Base-by-base conservation (phyloP, 2,113 vertebrate genomes). In the Procavia capensis region DNA sequence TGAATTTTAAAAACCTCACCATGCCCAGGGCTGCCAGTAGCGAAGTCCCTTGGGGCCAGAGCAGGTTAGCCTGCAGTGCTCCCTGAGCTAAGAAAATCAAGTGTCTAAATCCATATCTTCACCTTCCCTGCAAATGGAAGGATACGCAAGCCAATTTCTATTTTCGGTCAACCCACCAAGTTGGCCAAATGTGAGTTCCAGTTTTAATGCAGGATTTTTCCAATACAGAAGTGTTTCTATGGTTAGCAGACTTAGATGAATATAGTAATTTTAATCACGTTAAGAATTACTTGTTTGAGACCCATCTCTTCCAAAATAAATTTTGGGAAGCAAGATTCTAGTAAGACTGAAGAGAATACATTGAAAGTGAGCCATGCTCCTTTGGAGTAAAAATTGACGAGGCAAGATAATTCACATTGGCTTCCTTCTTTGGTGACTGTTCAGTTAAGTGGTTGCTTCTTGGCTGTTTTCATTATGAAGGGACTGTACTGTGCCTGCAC, bases 11-110 rank as follows among this genome's bases (percentile, higher is more conserved):
- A 97, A 96, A 89, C 54, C 79, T 96, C 41, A 90, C 59, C n/a
- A 83, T 94, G 90, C 96, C 95, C 92, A 95, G 84, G 92, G 96
- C 94, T 72, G 85, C 96, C 95, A 96, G 91, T 94, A 93, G 96
- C 93, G 95, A 81, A 95, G 92, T 94, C 96, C 97, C 97, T 96
- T 57, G 68, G 94, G 95, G 95, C 94, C 95, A 64, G 64, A 91
- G 90, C 90, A 63, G 88, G 88, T 96, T 93, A 70, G 94, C 97
- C 97, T 96, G 68, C 94, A 96, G 97, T 94, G 78, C 7, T 97
- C 96, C 92, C 90, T 93, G 27, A 97, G 96, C 94, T 88, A 96
- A 96, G 97, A 95, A 97, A 97, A 97, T 90, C 96, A 95, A 93
- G 90, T 97, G 97, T 97, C 96, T 92, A 92, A 93, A 92, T 80